Base-by-base conservation (phyloP, 2,113 vertebrate genomes). In the Oreochromis aureus region DNA sequence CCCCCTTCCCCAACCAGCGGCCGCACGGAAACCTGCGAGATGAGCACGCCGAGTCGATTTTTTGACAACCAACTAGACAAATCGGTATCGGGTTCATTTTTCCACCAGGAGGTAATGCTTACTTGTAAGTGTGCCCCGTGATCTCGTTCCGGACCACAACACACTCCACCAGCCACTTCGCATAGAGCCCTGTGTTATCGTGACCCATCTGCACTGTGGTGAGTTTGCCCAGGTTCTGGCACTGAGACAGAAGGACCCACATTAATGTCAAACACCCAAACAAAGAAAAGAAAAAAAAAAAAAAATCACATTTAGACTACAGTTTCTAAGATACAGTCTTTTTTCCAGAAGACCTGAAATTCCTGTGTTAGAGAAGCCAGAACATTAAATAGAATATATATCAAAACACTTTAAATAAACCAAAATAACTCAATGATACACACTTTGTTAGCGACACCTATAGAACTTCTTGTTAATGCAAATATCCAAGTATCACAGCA, bases 141-240 rank as follows among this genome's bases (percentile, higher is more conserved):
- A 99, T 98, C 95, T 98, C 99, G 71, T 99, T 99, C 88, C 98
- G 98, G 92, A 99, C 97, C 95, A 99, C 95, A 71, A 99, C 98
- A 73, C 95, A 98, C 94, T 99, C 98, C 91, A 99, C 99, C 24
- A 99, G 97, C 99, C 98, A 99, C 93, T 99, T 99, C 66, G 98
- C 98, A 73, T 99, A 99, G 46, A 99, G 95, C 5, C 99, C 99
- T 19, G 98, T 97, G 96, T 99, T 99, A 94, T 99, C 99, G 22
- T 99, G 99, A 91, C 98, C 99, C 95, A 99, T 99, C 94, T 99
- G 98, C 85, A 99, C 98, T 8, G 99, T 99, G 88, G 99, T 99
- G 93, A 99, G 97, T 87, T 99, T 99, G 32, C 99, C 99, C 89
- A 99, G 95, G 94, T 99, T 99, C 96, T 99, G 99, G 92, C 98